Evolutionary conservation across 2,113 vertebrate species (phyloP).

Genomic region (Leptosomus discolor): DNA sequence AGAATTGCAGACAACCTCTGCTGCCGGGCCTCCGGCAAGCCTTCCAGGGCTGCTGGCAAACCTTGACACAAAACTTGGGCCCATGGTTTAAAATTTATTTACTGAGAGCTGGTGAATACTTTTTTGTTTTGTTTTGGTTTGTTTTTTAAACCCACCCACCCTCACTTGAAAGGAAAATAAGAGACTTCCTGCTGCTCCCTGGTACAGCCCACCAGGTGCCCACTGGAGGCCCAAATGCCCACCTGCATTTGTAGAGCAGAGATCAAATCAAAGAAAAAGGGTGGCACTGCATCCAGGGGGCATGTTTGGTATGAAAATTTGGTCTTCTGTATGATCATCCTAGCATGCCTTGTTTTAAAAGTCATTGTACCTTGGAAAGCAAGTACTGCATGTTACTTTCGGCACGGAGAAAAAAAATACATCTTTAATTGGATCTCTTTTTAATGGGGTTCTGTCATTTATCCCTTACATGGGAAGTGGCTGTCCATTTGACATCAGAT

Average conservation of each 20-base stretch:
- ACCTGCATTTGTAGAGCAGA: neutral
- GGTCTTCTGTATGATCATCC: neutral
- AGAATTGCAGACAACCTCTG: neutral
- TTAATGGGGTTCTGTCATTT: neutral
- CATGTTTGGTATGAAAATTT: neutral
- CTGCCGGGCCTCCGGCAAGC: no score
- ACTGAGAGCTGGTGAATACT: neutral
- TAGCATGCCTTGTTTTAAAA: neutral
- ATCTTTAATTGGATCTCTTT: neutral
- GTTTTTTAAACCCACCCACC: neutral
- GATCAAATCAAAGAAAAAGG: neutral
- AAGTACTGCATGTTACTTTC: neutral
- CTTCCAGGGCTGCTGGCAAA: neutral
- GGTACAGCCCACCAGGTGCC: neutral
- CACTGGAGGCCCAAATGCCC: neutral
- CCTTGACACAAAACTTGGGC: neutral
- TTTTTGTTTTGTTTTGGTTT: neutral
- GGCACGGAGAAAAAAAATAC: neutral
- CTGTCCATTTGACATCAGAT: neutral
- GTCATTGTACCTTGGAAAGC: neutral
- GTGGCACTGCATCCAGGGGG: neutral
- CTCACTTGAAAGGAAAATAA: neutral
- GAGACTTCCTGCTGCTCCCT: rapidly evolving
- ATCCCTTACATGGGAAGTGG: neutral
- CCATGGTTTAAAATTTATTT: neutral